These are phyloP conservation scores for Rhea pennata DNA, from an alignment of 2,113 vertebrate species.

Conservation along the genomic window DNA sequence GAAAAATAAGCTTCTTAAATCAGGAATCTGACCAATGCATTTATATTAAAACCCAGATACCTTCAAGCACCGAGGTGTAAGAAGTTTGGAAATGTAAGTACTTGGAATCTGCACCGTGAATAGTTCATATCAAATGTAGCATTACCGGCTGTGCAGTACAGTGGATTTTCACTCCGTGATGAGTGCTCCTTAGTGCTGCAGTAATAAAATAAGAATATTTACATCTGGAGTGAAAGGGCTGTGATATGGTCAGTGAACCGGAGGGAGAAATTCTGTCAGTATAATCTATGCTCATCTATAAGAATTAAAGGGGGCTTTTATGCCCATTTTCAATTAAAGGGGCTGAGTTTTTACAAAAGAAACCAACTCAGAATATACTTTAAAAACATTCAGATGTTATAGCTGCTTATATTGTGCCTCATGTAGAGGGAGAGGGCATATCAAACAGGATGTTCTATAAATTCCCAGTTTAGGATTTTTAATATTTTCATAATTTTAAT, in stretches of 20 bases:
- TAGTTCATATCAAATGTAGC: neutral
- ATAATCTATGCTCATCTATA: neutral
- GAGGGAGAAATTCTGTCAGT: neutral
- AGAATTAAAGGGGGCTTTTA: neutral
- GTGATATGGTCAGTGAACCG: neutral
- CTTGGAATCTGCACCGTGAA: neutral
- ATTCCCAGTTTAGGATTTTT: neutral
- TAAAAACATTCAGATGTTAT: neutral
- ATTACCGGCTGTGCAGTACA: neutral
- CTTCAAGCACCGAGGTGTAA: neutral
- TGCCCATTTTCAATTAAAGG: neutral
- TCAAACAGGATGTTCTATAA: neutral
- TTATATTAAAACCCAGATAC: neutral
- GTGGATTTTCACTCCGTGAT: neutral
- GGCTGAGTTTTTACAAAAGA: neutral
- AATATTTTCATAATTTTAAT: neutral
- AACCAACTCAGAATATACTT: neutral
- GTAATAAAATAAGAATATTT: neutral
- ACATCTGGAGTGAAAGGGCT: neutral
- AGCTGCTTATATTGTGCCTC: neutral
- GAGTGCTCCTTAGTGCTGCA: neutral
- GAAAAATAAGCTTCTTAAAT: neutral
- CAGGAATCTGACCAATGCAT: neutral
- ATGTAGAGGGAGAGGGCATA: neutral
- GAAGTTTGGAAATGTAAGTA: neutral